phyloP scores from a whole-genome alignment of 1,140 invertebrate genomes.

The Adelges cooleyi region DNA sequence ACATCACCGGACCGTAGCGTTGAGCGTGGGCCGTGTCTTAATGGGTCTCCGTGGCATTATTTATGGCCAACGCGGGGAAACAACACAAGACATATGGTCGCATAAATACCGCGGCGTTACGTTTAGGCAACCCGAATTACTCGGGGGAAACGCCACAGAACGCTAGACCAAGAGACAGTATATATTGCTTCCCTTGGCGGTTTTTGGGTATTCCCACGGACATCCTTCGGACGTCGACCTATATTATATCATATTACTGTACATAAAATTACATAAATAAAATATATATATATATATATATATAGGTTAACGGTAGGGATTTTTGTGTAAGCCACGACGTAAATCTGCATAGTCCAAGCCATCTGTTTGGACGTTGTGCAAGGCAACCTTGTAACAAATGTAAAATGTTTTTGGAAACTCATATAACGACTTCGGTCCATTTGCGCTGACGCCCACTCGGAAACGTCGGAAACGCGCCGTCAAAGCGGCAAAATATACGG shows the following conservation, averaged over 20 bases:
- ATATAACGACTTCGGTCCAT: neutral
- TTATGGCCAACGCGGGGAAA: constrained; percentile 14
- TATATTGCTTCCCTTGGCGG: no score
- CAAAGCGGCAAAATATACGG: neutral
- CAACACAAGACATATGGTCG: constrained; percentile 14
- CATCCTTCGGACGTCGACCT: no score
- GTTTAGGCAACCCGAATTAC: no score
- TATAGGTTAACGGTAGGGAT: no score
- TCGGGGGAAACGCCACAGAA: no score
- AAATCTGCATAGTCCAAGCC: no score
- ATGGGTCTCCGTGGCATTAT: constrained; percentile 6
- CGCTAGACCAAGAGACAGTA: no score
- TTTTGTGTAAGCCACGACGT: no score
- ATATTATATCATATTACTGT: no score
- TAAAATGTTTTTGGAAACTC: neutral
- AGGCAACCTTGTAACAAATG: neutral
- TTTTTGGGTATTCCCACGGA: no score
- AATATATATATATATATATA: no score
- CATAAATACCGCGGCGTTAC: neutral
- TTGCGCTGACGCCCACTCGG: neutral
- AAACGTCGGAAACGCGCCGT: constrained; percentile 4
- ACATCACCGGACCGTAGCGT: constrained; percentile 20
- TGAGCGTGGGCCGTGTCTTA: constrained; percentile 20
- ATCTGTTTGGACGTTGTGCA: neutral
- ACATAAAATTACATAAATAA: no score